phyloP scores from a whole-genome alignment of 1,140 invertebrate species.

The Drosophila virilis region DNA sequence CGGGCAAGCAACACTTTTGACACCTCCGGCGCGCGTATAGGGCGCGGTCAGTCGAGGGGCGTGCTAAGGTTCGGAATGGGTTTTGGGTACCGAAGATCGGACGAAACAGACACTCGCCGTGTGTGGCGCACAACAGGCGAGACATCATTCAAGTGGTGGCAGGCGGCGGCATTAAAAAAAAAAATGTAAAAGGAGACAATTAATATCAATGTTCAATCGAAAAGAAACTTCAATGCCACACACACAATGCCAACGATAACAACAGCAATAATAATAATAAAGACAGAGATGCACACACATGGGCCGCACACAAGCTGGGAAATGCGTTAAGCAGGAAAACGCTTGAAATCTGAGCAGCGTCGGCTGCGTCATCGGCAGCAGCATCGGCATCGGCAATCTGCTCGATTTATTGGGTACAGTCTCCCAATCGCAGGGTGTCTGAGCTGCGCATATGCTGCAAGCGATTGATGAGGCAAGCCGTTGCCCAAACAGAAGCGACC shows the following conservation, averaged over 20 bases:
- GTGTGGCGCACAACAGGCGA: conserved; percentile 48
- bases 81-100: conserved; percentile 32
- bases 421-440: conserved; percentile 1
- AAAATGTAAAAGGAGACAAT: conserved; percentile 63
- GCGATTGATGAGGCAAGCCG: conserved; percentile 2
- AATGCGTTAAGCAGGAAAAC: conserved; percentile 62
- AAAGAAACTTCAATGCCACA: conserved; percentile 38
- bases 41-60: conserved; percentile 13
- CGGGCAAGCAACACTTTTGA: conserved; percentile 38
- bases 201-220: conserved; percentile 62
- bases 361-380: background rate
- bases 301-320: conserved; percentile 15
- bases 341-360: conserved; percentile 50
- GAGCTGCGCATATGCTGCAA: conserved; percentile 28
- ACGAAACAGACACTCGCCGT: conserved; percentile 11
- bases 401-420: conserved; percentile 13
- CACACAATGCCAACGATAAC: conserved; percentile 16
- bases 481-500: conserved; percentile 17
- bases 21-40: conserved; percentile 48
- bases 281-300: conserved; percentile 10
- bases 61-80: background rate
- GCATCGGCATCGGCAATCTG: background rate
- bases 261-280: conserved; percentile 17
- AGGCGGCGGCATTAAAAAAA: conserved; percentile 8
- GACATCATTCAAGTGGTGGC: conserved; percentile 44